Evolutionary conservation across 53 echinoderm and acorn worm species (phyloP), one percentile per base, ranked within the genome.

Genomic region (Temnopleurus reevesii): DNA sequence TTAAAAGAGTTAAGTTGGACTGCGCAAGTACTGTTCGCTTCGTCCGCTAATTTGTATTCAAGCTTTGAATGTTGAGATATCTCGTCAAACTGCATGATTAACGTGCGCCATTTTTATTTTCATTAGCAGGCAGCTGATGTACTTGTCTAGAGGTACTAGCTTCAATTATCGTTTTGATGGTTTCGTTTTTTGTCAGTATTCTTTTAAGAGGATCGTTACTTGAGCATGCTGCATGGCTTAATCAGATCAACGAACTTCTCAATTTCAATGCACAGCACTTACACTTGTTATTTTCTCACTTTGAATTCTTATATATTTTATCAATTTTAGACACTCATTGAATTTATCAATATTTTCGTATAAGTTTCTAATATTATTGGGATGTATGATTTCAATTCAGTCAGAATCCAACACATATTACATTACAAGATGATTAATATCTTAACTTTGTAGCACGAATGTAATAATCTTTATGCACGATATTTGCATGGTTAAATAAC

Each of bases 261-360:
- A 59, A 85, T 45, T 85, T 85, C 85, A 85, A 85, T 85, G 85
- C 85, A 85, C 85, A 85, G 85, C 85, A 85, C 85, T 85, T 85
- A 85, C 61, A 79, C 79, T 29, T 49, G 49, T 79, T 79, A 28
- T 79, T 28, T 79, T 79, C 28, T 79, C 49, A 49, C 45, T 49
- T 46, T 47, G 49, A 79, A 79, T 79, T 49, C 36, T n/a, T 26
- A 29, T 79, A 46, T 79, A 10, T 79, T 79, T 28, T 5, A 49
- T 12, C 79, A 47, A 28, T 38, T 79, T 79, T 4, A 79, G 27
- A 49, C 36, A 71, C 23, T 71, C 38, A 71, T 38, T 71, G 41
- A 21, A 8, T 71, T n/a, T 71, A 25, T 43, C 41, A 41, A 71
- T 71, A 31, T 71, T n/a, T 71, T 71, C n/a, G 41, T 43, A 13